A percentile compares a stretch with the other conserved stretches of the same genome.
phyloP scores from a whole-genome alignment of 2,888 invertebrate species.

The Neoaliturus tenellus region DNA sequence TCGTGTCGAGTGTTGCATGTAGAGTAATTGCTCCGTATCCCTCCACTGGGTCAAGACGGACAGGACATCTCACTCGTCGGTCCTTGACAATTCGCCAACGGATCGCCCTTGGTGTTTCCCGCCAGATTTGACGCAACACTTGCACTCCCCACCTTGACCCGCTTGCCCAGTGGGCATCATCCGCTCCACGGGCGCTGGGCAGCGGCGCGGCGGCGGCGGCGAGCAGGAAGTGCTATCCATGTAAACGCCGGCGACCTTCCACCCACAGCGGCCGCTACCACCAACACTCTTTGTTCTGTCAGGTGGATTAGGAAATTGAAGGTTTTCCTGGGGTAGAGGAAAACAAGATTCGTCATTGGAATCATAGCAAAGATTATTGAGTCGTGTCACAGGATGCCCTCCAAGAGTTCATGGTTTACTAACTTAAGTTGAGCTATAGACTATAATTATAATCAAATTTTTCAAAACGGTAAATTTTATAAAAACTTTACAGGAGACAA shows the following conservation, averaged over 20 bases:
- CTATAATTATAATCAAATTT: too few relatives aligned
- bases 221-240: too few relatives aligned
- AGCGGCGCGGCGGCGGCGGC: not conserved
- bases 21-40: not conserved
- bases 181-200: not conserved
- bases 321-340: too few relatives aligned
- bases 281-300: conserved; percentile 2
- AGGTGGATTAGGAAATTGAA: conserved; percentile 24
- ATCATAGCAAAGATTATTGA: too few relatives aligned
- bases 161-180: not conserved
- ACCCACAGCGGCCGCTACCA: not conserved
- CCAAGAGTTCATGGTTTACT: too few relatives aligned
- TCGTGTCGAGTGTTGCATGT: not conserved
- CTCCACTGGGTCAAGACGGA: conserved; percentile 24
- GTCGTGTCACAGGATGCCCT: too few relatives aligned
- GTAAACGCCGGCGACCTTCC: not conserved
- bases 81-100: conserved; percentile 35
- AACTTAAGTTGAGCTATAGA: too few relatives aligned
- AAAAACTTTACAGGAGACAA: too few relatives aligned
- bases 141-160: conserved; percentile 21
- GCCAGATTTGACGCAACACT: conserved; percentile 29
- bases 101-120: conserved; percentile 25
- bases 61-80: not conserved
- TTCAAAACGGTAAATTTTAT: too few relatives aligned
- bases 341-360: too few relatives aligned